Base-by-base conservation (phyloP, 2,113 vertebrate species). In the Aphyosemion australe region DNA sequence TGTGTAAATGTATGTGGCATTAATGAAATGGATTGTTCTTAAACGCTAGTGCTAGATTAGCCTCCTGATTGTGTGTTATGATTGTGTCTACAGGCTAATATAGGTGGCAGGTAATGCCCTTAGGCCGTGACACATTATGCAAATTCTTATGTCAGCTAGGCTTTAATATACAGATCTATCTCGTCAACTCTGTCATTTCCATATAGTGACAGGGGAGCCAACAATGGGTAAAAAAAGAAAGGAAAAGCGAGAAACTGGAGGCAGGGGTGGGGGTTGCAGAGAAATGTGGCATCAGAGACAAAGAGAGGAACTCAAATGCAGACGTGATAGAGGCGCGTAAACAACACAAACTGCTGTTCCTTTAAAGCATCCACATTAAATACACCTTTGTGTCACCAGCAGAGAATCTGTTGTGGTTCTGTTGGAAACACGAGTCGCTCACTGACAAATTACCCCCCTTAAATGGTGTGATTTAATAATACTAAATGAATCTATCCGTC, bases 111-210 rank as follows among this genome's bases (percentile, higher is more conserved):
- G 95, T 97, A 96, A 94, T 95, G 94, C 96, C 96, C 95, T 93
- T 85, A 93, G 96, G 96, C 97, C 94, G 95, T 90, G 93, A 94
- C 93, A 93, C 95, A 99, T 97, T 98, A 98, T 99, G 96, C 95
- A 96, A 99, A 99, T 98, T 95, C 93, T 96, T 95, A 97, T 96
- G 96, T 97, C 95, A 96, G 95, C 95, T 93, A 93, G 94, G 94
- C 95, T 97, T 97, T 98, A 98, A 98, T 98, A 97, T 97, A 99
- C 96, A 97, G 95, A 96, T 98, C 94, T 95, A 96, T 96, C 95
- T 95, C 94, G 94, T 96, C 83, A 94, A 94, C 93, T 92, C 93
- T 94, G 94, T 94, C 95, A 97, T 97, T 96, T 98, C 95, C 96
- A 96, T 96, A 96, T 94, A 87, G 88, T 85, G 87, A 89, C 78